Conservation (phyloP, 2,113 vertebrate species). For the Phocoena phocoena region DNA sequence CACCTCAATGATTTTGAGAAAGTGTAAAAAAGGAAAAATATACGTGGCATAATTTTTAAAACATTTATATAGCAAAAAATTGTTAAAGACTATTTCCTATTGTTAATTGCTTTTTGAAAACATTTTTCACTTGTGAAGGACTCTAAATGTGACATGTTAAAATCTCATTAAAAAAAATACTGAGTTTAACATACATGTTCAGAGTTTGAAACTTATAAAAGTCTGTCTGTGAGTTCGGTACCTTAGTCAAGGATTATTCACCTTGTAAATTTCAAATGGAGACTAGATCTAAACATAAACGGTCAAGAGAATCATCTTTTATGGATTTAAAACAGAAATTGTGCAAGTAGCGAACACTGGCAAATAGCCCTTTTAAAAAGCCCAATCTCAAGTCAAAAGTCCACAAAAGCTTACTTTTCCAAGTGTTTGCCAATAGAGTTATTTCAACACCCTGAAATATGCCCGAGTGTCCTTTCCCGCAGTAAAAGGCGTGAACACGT, state of each 20-base stretch:
- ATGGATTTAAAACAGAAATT: background rate
- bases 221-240: background rate
- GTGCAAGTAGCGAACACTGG: background rate
- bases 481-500: background rate
- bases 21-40: background rate
- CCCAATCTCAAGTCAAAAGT: background rate
- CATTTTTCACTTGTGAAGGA: background rate
- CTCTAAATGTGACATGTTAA: background rate
- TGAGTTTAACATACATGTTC: background rate
- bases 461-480: background rate
- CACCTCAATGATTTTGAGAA: background rate
- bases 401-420: constrained; percentile 24
- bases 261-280: background rate
- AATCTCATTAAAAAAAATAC: background rate
- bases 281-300: background rate
- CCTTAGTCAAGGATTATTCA: background rate
- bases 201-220: background rate
- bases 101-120: background rate
- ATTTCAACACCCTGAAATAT: background rate
- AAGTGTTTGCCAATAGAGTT: constrained; percentile 15
- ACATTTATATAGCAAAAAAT: background rate
- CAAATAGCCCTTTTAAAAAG: background rate
- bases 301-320: background rate
- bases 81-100: background rate
- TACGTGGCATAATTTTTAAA: background rate